Percentiles rank a stretch among this genome's conserved stretches.
phyloP scores from a whole-genome alignment of 2,113 vertebrate species.

The Miniopterus natalensis region DNA sequence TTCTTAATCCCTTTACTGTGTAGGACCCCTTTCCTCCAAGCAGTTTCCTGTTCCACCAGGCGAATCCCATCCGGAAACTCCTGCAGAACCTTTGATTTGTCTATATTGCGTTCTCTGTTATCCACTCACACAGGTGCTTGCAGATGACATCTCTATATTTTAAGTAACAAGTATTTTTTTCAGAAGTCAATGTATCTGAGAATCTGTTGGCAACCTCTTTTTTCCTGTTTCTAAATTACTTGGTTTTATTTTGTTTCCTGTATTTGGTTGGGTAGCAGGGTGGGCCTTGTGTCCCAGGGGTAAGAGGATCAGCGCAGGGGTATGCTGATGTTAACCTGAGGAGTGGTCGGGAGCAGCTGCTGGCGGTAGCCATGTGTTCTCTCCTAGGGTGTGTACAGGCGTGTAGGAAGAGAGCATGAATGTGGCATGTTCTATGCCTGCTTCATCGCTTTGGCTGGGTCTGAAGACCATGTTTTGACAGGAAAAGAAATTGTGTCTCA shows the following conservation, averaged over 20 bases:
- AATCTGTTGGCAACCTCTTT: conserved; percentile 64
- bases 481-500: background rate
- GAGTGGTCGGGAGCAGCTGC: conserved; percentile 51
- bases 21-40: background rate
- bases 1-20: background rate
- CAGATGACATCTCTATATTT: conserved; percentile 78
- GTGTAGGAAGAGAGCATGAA: conserved; percentile 68
- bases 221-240: conserved; percentile 33
- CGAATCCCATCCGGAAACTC: background rate
- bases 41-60: background rate
- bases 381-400: conserved; percentile 65
- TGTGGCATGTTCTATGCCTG: conserved; percentile 70
- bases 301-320: conserved; percentile 68
- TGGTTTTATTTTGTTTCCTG: background rate
- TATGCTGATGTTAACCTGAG: conserved; percentile 50
- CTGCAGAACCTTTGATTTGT: background rate
- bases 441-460: conserved; percentile 60
- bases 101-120: background rate
- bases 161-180: conserved; percentile 79
- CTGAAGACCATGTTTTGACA: background rate
- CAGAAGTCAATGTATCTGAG: conserved; percentile 77
- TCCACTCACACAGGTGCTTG: background rate
- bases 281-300: background rate
- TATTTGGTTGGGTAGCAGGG: background rate
- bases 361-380: conserved; percentile 62